Evolutionary conservation across 2,113 vertebrate genomes (phyloP), one percentile per base, ranked within the genome.

Genomic region (Phalacrocorax pelagicus): DNA sequence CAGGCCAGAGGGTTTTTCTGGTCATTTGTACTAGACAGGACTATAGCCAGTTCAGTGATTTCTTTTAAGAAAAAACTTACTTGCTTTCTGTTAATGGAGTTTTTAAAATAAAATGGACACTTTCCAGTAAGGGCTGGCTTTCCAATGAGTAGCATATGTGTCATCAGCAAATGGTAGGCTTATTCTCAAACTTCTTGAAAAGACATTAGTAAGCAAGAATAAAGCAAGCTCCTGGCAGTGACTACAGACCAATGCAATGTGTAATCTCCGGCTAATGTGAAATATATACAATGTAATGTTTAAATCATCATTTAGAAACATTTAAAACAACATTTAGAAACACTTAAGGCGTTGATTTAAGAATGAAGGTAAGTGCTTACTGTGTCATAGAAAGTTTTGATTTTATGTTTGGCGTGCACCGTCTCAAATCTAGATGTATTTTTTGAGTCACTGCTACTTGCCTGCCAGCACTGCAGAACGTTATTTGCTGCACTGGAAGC

Each of bases 381-480:
- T 47, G 22, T 82, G 80, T n/a, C 18, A n/a, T 3, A 88, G 71
- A 36, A 92, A 79, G 77, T 88, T 95, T 65, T 66, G 36, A 21
- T 67, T 83, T 46, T 22, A 36, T 54, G 23, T 67, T 89, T 74
- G 77, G 40, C 13, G 12, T 44, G 81, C 49, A 18, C 57, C 85
- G 52, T 63, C 77, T 97, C 61, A 84, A 91, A 89, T 38, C 24
- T 71, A 89, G 81, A 83, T 11, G 13, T 74, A 78, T 91, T 12
- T 92, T 87, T 93, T 96, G 96, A 97, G 92, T 97, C 96, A 97
- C 62, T 69, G 86, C 42, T 81, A 15, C 73, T 94, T 85, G 62
- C 81, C 79, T 79, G 96, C 95, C 94, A 95, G 90, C 77, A 69
- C 84, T 92, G 95, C 94, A 97, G 94, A 91, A 81, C 27, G 65